Base-by-base conservation (phyloP, 2,797 vertebrate species). In the Amniataba percoides region DNA sequence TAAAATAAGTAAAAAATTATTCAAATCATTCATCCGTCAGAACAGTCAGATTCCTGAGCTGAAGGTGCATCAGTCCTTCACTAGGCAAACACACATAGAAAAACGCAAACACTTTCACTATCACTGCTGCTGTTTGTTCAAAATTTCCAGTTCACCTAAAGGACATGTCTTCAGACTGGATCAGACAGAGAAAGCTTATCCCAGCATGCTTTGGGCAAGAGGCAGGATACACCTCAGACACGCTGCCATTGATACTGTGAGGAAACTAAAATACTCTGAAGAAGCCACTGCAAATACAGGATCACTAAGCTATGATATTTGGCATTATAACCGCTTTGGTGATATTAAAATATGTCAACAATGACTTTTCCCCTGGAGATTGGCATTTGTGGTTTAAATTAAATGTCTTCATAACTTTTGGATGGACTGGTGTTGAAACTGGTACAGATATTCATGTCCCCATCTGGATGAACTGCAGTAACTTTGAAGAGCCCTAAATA, bases 171-270 rank as follows among this genome's bases (percentile, higher is more conserved):
- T 66, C 7, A 40, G n/a, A 55, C 23, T 27, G 34, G 59, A 46
- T 52, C 40, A 64, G 52, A 21, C 53, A 58, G 49, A 23, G n/a
- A 21, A 59, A 60, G 31, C 23, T 53, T 64, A 58, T 72, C 48
- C 58, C 67, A 42, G 52, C 48, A 68, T 56, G 46, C 58, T 40
- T 75, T 45, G 59, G 40, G 39, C 61, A 49, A 61, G 62, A 74
- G 61, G 31, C 40, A 67, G 61, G 52, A 46, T 40, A 39, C 51
- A 68, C 21, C 51, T 13, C 48, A 53, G 63, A 76, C 45, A 74
- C 36, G 34, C 5, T 73, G 31, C 1, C 21, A n/a, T 3, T 61
- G 45, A 43, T 63, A 45, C 5, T 59, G 62, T 6, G 23, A 72
- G 64, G 23, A 48, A 62, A 18, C 57, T 59, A 31, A 76, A 67